Evolutionary conservation across 2,888 invertebrate genomes (phyloP), one percentile per base, ranked within the genome.

Genomic region (Polia nebulosa): DNA sequence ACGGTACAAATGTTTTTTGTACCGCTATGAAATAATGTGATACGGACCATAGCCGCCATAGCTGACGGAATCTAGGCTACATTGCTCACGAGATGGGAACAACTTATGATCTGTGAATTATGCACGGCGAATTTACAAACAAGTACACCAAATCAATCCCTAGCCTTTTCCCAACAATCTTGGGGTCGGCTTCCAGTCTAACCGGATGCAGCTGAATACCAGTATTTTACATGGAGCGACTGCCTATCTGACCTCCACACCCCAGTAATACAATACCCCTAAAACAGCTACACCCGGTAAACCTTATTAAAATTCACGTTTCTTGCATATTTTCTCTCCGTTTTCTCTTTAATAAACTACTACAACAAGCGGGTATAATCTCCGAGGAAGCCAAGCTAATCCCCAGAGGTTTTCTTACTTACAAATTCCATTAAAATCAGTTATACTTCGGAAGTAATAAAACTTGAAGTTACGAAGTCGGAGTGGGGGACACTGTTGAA

Each of bases 381-480:
- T 64, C n/a, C n/a, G 53, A 55, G 60, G 61, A 72, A 63, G 64
- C 49, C 59, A 13, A n/a, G 64, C 34, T 81, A 44, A 79, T 55
- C 60, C 63, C 69, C 7, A 39, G 53, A 70, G 72, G 65, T 70
- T 76, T 67, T 64, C 72, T 67, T 77, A 66, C 41, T 70, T 75
- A 74, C 57, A 60, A 76, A 76, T 81, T 72, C 74, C 29, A 70
- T 81, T 81, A 66, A 74, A 79, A 72, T 77, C 80, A 80, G 69
- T 82, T 81, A 75, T 59, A 77, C 70, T 75, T 72, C 29, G 27
- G 32, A 67, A 74, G 79, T 72, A 67, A 76, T 79, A 72, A 74
- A 74, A 67, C 69, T 78, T 66, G 29, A 60, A 72, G 67, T 73
- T 81, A 22, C 41, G 17, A 55, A 69, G 62, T 73, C 53, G 22